Base-by-base conservation (phyloP, 2,113 vertebrate species). In the Corythornis vintsioides region DNA sequence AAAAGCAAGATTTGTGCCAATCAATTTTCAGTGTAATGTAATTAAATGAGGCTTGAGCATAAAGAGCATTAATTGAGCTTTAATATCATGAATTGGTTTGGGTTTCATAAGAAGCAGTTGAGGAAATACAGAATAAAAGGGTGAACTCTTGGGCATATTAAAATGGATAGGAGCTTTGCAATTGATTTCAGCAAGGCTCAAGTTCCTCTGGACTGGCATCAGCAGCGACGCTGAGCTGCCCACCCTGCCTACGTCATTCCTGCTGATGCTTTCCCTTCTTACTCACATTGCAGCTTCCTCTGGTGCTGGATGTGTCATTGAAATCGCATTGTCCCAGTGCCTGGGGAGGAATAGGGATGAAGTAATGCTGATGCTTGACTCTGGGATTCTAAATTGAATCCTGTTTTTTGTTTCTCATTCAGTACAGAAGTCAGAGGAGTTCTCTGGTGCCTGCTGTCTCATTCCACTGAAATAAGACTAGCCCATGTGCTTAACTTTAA, bases 21-120 rank as follows among this genome's bases (percentile, higher is more conserved):
- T 66, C 24, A 42, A 0, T 50, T 88, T 33, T 80, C 67, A 13
- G 7, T 86, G 35, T 57, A 63, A 63, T 56, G 55, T 83, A 79
- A 83, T 76, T 82, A 86, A 94, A 56, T 73, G 47, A 85, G 45
- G 29, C 33, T 88, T 86, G 81, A 93, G 42, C 66, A 43, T 56
- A 33, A 82, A 67, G 70, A 67, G 1, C 29, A 65, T 89, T 82
- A 67, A 52, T 93, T 92, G 43, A 31, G 24, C 33, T 88, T 92
- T 86, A 81, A 53, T 67, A 33, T 14, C 29, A 25, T 88, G 38
- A 70, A 47, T 83, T 60, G 19, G 26, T 72, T 78, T 45, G 57
- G 11, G 2, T 29, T 89, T 77, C 48, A 86, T 53, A 67, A 61
- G 73, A 83, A 75, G 65, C 18, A 64, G 35, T 47, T 77, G 35